These are phyloP conservation scores for Scophthalmus maximus DNA, from an alignment of 2,113 vertebrate genomes.

Conservation along the genomic window DNA sequence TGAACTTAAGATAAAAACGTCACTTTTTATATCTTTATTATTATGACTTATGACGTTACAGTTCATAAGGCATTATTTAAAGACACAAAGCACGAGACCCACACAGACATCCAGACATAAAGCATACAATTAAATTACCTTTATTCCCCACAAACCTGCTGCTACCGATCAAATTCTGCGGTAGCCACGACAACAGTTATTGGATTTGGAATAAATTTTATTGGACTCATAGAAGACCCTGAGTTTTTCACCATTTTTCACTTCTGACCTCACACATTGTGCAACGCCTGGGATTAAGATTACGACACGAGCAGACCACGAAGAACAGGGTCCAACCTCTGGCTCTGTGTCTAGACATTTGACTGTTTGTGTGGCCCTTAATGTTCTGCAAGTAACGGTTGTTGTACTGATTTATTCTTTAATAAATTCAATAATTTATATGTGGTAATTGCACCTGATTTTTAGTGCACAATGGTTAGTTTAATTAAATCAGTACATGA, in stretches of 20 bases:
- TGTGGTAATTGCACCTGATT: too few relatives aligned
- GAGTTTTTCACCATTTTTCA: conserved; percentile 19
- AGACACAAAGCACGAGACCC: conserved; percentile 2
- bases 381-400: neutral
- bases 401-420: neutral
- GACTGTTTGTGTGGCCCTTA: neutral
- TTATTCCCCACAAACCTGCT: conserved; percentile 34
- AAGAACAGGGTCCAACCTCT: neutral
- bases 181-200: conserved; percentile 53
- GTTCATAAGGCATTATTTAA: neutral
- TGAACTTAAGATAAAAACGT: neutral
- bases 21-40: neutral
- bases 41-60: neutral
- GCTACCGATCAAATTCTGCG: conserved; percentile 53
- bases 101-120: conserved; percentile 17
- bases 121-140: conserved; percentile 29
- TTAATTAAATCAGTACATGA: too few relatives aligned
- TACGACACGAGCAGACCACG: neutral
- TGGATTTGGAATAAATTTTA: conserved; percentile 58
- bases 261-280: conserved; percentile 31
- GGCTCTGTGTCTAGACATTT: too few relatives aligned
- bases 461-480: too few relatives aligned
- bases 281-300: too few relatives aligned
- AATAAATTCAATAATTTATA: too few relatives aligned
- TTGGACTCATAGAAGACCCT: conserved; percentile 12